A percentile compares a stretch with the other conserved stretches of the same genome.
Evolutionary conservation across 2,888 invertebrate species (phyloP).

Genomic region (Selenia dentaria): DNA sequence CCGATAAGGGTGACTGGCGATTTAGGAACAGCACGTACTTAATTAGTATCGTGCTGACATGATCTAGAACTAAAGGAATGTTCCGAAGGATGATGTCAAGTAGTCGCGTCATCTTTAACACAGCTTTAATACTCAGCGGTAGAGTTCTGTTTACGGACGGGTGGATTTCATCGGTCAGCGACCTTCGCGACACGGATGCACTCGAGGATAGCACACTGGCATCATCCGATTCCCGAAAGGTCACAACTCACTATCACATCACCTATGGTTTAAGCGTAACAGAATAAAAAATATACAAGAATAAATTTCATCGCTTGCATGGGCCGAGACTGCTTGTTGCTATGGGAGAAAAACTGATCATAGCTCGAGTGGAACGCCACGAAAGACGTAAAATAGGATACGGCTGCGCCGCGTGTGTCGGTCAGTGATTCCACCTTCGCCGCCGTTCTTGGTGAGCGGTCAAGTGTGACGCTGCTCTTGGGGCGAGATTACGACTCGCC

Average conservation of each 20-base stretch:
- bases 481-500: constrained; percentile 48
- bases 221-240: constrained; percentile 45
- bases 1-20: constrained; percentile 36
- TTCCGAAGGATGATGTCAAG: constrained; percentile 17
- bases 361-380: constrained; percentile 63
- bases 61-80: constrained; percentile 13
- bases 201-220: constrained; percentile 38
- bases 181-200: constrained; percentile 71
- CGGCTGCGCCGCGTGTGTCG: constrained; percentile 59
- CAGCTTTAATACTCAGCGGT: constrained; percentile 24
- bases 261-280: constrained; percentile 58
- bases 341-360: constrained; percentile 53
- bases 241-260: constrained; percentile 42
- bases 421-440: constrained; percentile 60
- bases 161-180: constrained; percentile 75
- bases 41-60: constrained; percentile 8
- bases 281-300: constrained; percentile 53
- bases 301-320: constrained; percentile 40
- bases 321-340: constrained; percentile 47
- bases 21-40: constrained; percentile 20
- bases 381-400: constrained; percentile 48
- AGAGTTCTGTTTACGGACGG: constrained; percentile 63
- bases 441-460: constrained; percentile 64
- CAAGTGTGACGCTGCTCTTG: constrained; percentile 52
- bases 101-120: constrained; percentile 20